These are phyloP conservation scores for Chromobotia macracanthus DNA, from an alignment of 2,797 vertebrate genomes.

Conservation along the genomic window DNA sequence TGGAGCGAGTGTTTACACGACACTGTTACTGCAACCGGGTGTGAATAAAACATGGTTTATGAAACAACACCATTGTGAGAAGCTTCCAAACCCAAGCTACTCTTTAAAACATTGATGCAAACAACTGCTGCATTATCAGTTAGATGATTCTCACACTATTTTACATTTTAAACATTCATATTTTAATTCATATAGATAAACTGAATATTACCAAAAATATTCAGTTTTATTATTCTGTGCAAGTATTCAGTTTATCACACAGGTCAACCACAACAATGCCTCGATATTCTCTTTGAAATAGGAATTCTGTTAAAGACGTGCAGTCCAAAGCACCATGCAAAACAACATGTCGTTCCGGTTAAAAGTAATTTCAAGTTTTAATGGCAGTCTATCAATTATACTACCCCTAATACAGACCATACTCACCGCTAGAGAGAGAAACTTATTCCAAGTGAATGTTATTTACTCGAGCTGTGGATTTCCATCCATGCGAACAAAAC, in stretches of 20 bases:
- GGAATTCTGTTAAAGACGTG: not conserved
- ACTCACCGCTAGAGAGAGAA: conserved; percentile 70
- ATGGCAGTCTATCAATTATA: not conserved
- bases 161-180: too few relatives aligned
- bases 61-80: not conserved
- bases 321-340: not conserved
- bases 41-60: too few relatives aligned
- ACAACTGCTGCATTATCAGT: not conserved
- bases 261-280: not conserved
- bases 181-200: not conserved
- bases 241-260: not conserved
- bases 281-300: not conserved
- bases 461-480: conserved; percentile 65
- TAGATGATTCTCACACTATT: not conserved
- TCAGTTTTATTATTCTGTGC: too few relatives aligned
- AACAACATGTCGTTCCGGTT: not conserved
- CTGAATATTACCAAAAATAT: not conserved
- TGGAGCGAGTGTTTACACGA: not conserved
- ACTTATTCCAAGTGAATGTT: conserved; percentile 66
- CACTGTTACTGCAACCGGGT: too few relatives aligned
- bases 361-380: not conserved
- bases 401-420: not conserved
- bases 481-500: conserved; percentile 66
- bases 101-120: not conserved
- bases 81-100: not conserved